Evolutionary conservation across 1,140 invertebrate species (phyloP), one percentile per base, ranked within the genome.

Genomic region (Drosophila yakuba): DNA sequence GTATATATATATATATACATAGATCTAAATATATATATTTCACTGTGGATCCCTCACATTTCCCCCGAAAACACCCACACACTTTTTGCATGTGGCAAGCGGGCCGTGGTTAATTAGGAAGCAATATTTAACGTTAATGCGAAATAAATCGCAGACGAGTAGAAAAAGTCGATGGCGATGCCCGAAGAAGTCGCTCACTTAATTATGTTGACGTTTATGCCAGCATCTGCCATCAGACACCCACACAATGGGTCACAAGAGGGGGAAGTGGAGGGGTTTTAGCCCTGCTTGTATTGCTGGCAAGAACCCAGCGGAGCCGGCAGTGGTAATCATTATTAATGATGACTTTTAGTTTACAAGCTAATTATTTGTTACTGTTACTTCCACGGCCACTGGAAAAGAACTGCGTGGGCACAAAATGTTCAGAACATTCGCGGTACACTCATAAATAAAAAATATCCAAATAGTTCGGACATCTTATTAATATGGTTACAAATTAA

Each of bases 351-450:
- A 89, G 84, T 89, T 89, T 89, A 89, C 84, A 89, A 89, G 84
- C 85, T 89, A 89, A 89, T 89, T 89, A 89, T 89, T 89, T 89
- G 85, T 89, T 89, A 89, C 84, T 84, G 84, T 88, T 89, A 89
- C 75, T 74, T 78, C 74, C 50, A 63, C 7, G 17, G 66, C 38
- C 48, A 28, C 39, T 45, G 43, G 25, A 43, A 62, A 55, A 39
- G 15, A 44, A 17, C 54, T 11, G 62, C 8, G 32, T 17, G 38
- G 39, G 39, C n/a, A 7, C 32, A n/a, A 35, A 43, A 43, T 28
- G 44, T n/a, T 52, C 38, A 43, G 10, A 54, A 35, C 63, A 50
- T 47, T 71, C 35, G 51, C 44, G n/a, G 28, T 71, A 68, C 58
- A 64, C 68, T 75, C 32, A 47, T 17, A 67, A 67, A 64, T 15